Percentiles rank a stretch among this genome's conserved stretches.
Evolutionary conservation across 2,888 invertebrate genomes (phyloP).

Genomic region (Lithodes maja): DNA sequence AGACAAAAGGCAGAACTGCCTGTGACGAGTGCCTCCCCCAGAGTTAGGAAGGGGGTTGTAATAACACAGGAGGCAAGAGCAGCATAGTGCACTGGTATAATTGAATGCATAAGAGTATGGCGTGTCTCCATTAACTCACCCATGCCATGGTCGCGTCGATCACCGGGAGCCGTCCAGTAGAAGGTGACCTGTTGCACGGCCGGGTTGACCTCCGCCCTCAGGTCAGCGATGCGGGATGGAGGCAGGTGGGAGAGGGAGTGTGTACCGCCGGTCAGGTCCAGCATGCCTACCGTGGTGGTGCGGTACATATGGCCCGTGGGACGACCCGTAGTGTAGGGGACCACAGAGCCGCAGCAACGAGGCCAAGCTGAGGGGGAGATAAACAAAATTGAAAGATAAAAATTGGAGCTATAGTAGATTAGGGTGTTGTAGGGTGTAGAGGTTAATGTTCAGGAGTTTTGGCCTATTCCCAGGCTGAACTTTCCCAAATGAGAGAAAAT

Average conservation of each 20-base stretch:
- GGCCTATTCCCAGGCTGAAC: too few relatives aligned
- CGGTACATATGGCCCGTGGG: slow-evolving; percentile 61
- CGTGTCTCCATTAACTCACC: slow-evolving; percentile 38
- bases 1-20: too few relatives aligned
- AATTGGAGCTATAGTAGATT: too few relatives aligned
- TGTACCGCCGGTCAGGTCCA: slow-evolving; percentile 59
- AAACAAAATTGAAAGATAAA: too few relatives aligned
- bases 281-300: slow-evolving; percentile 62
- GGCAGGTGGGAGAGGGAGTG: slow-evolving; percentile 47
- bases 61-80: too few relatives aligned
- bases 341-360: slow-evolving; percentile 66
- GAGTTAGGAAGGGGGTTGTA: too few relatives aligned
- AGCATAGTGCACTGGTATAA: too few relatives aligned
- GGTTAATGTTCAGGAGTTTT: too few relatives aligned
- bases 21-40: too few relatives aligned
- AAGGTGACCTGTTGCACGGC: slow-evolving; percentile 62
- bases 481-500: too few relatives aligned
- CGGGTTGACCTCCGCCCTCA: slow-evolving; percentile 63
- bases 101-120: too few relatives aligned
- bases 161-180: slow-evolving; percentile 68
- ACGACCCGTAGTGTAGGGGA: slow-evolving; percentile 60
- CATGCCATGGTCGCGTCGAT: slow-evolving; percentile 63
- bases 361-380: slow-evolving; percentile 51
- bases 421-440: too few relatives aligned
- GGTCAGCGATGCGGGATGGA: slow-evolving; percentile 64